Evolutionary conservation across 2,797 vertebrate genomes (phyloP).

Genomic region (Periparus ater): DNA sequence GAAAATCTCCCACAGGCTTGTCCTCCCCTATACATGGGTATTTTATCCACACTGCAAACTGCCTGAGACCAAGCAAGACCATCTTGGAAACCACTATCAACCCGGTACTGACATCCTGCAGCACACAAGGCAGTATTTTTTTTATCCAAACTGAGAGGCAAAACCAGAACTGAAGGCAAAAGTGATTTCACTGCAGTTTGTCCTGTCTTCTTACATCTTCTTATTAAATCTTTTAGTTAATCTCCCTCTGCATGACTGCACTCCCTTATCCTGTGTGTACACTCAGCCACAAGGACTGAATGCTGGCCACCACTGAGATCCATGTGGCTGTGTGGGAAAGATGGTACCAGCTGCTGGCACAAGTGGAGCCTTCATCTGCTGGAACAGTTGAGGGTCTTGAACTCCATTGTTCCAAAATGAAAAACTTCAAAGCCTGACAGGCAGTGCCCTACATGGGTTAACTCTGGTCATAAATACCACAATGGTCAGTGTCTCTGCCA

Average conservation of each 20-base stretch:
- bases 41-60: background rate
- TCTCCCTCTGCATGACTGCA: fast-evolving
- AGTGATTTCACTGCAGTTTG: background rate
- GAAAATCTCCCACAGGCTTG: background rate
- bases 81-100: background rate
- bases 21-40: background rate
- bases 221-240: background rate
- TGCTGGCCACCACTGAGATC: background rate
- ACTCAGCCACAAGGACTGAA: background rate
- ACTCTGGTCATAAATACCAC: background rate
- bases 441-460: background rate
- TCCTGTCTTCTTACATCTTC: background rate
- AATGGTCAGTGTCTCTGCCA: background rate
- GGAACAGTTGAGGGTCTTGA: background rate
- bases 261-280: background rate
- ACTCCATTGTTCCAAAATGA: background rate
- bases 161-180: background rate
- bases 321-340: background rate
- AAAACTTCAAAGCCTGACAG: background rate
- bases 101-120: background rate
- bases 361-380: background rate
- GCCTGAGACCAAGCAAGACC: background rate
- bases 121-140: background rate
- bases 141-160: background rate
- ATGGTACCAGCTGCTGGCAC: background rate